These are phyloP conservation scores for Oreochromis niloticus DNA, from an alignment of 2,113 vertebrate species.

Conservation along the genomic window DNA sequence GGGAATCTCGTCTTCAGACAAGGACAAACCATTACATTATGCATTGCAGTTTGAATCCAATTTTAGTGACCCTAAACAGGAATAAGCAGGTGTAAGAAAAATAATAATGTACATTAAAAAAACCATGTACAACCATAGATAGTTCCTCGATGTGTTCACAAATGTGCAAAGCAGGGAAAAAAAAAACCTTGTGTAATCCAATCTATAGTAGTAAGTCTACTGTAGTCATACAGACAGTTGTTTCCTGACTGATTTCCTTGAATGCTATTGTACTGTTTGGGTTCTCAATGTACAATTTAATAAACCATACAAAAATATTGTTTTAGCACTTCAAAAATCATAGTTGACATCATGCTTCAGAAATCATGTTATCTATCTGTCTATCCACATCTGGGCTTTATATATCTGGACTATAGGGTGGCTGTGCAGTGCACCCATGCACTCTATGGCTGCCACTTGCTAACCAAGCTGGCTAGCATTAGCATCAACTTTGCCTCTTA, in stretches of 20 bases:
- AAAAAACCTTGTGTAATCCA: not conserved
- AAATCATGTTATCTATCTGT: not conserved
- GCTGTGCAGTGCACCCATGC: not conserved
- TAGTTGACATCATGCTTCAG: not conserved
- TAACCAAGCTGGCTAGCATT: not conserved
- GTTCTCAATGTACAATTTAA: not conserved
- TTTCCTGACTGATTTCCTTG: not conserved
- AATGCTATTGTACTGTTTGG: not conserved
- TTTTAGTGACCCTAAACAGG: not conserved
- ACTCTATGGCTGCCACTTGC: too few relatives aligned
- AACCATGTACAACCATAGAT: not conserved
- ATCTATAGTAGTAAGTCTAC: not conserved
- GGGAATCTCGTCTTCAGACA: constrained; percentile 55
- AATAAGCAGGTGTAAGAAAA: not conserved
- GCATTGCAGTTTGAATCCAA: constrained; percentile 12
- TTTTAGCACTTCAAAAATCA: not conserved
- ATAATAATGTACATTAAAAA: not conserved
- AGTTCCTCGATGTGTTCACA: not conserved
- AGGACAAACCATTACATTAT: constrained; percentile 59
- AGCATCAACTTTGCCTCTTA: not conserved
- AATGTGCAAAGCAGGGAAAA: not conserved
- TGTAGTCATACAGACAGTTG: not conserved
- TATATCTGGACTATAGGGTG: not conserved
- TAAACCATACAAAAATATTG: not conserved
- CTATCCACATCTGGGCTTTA: not conserved